Percentiles rank a stretch among this genome's conserved stretches.
These are phyloP conservation scores for Hemicordylus capensis DNA, from an alignment of 2,113 vertebrate genomes.

Conservation along the genomic window DNA sequence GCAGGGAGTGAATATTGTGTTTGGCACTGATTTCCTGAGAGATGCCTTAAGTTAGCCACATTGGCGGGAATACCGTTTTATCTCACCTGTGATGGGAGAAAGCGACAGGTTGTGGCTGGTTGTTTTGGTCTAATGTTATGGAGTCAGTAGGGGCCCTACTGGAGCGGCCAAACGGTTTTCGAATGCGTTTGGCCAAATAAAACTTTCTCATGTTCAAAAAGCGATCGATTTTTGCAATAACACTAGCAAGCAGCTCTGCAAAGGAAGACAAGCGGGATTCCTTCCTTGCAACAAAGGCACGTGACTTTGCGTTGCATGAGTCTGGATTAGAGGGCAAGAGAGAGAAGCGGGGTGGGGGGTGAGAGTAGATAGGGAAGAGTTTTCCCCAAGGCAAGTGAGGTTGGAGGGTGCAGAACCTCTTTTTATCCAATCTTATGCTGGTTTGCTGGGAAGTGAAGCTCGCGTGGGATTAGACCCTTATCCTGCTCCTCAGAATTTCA, in stretches of 20 bases:
- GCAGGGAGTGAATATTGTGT: background rate
- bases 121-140: background rate
- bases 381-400: background rate
- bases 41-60: background rate
- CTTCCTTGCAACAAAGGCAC: background rate
- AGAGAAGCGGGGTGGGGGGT: fast-evolving
- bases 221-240: background rate
- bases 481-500: background rate
- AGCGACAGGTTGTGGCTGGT: fast-evolving
- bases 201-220: background rate
- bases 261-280: no score
- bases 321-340: no score
- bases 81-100: background rate
- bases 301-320: background rate
- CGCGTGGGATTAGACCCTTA: no score
- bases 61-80: background rate
- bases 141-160: no score
- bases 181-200: no score
- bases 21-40: no score
- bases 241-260: no score
- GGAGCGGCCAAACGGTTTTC: no score
- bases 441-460: background rate
- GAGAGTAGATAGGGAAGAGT: fast-evolving
- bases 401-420: background rate
- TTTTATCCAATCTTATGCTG: fast-evolving